Evolutionary conservation across 1,140 invertebrate genomes (phyloP), one percentile per base, ranked within the genome.

Genomic region (Psix sp.): DNA sequence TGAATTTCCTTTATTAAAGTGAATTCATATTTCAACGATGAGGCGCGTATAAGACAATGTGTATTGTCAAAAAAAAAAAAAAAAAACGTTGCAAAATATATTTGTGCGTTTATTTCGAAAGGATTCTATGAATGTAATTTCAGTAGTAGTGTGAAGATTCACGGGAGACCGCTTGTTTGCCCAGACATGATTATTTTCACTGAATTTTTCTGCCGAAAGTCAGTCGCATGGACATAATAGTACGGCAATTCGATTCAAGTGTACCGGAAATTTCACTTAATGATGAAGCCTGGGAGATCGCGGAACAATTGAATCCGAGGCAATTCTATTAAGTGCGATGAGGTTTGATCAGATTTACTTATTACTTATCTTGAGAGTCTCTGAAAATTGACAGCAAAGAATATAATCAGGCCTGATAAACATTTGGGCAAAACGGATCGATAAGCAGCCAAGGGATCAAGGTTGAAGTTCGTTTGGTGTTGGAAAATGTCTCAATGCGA

Each of bases 91-190:
- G 52, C 39, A 68, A 68, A 68, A 68, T 38, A 51, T 43, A 59
- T 68, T 52, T 68, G 63, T n/a, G 26, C 52, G 52, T 51, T 57
- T 21, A 59, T 51, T 68, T 10, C 16, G 18, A 49, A 56, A 26
- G 4, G 21, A 24, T 51, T n/a, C 33, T 49, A 11, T 56, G 33
- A 26, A 33, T 14, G 15, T 5, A 29, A 16, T 18, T 35, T 42
- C 38, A 13, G 26, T 1, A 11, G 10, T 40, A 48, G 15, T 56
- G 31, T 17, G 45, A 9, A 49, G 29, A 57, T 3, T 36, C 21
- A 45, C 49, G 45, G 33, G 51, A 57, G 45, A 57, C 21, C 18
- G 40, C 10, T 35, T 1, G 7, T 35, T 33, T 45, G 43, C 45
- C 42, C 35, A 42, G 49, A 66, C 43, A 26, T 52, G 59, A 52